Evolutionary conservation across 2,888 invertebrate species (phyloP).

Genomic region (Lysandra bellargus): DNA sequence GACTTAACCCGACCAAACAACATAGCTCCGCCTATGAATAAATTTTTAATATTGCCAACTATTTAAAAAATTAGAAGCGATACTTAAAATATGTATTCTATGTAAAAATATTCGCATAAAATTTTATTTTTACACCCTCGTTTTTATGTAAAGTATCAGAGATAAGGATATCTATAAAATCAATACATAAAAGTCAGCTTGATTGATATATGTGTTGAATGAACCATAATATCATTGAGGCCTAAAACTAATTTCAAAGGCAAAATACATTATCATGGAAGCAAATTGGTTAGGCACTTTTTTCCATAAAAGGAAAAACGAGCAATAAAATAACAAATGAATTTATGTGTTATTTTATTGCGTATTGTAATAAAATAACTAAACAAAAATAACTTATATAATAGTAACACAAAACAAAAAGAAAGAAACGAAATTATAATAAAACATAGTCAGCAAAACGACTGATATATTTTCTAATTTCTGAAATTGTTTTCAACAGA

Average conservation of each 20-base stretch:
- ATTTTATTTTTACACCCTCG: background rate
- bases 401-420: no score
- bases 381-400: background rate
- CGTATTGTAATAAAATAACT: background rate
- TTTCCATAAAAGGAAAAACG: background rate
- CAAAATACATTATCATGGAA: background rate
- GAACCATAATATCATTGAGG: background rate
- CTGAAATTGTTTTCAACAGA: no score
- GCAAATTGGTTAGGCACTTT: background rate
- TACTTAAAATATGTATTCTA: background rate
- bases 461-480: no score
- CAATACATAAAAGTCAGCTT: conserved; percentile 5
- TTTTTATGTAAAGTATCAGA: background rate
- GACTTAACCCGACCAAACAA: no score
- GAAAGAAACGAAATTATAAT: no score
- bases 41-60: no score
- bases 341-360: background rate
- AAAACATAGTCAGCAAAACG: no score
- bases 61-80: no score
- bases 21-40: no score
- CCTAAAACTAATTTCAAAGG: background rate
- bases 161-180: background rate
- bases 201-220: conserved; percentile 1
- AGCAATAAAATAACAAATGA: background rate
- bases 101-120: background rate